Base-by-base conservation (phyloP, 2,888 invertebrate genomes). In the Colletes collaris region DNA sequence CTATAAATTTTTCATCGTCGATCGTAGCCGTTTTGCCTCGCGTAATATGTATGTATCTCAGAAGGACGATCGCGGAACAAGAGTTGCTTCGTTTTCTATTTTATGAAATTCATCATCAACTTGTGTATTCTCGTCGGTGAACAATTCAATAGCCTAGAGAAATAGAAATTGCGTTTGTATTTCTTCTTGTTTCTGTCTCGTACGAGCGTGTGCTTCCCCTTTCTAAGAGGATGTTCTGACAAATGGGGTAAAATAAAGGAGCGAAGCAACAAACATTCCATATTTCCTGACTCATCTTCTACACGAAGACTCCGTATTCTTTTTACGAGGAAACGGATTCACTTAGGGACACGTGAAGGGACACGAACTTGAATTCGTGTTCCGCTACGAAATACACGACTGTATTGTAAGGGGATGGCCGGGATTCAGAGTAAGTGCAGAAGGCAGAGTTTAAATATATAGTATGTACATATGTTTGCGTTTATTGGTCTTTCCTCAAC, bases 351-450 rank as follows among this genome's bases (percentile, higher is more conserved):
- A 66, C 46, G 44, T 58, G 27, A 5, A 13, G 49, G 46, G 13
- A 16, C 16, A 66, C 46, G 44, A 35, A 58, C 35, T 65, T 65
- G 58, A 72, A 65, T 59, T 27, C 53, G 55, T 4, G 63, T 60
- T 37, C 27, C 27, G 27, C 27, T 62, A 44, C 11, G 60, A 27
- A 27, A 27, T 27, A 70, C 62, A 53, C 40, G 40, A 40, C 40
- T 40, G 40, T 40, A 40, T 16, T 16, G 16, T 16, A 16, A 16
- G 16, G 16, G 16, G 16, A 16, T 16, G 16, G 16, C 16, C 16
- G 16, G 16, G 16, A 16, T 16, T 16, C 16, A 16, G 16, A 0
- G 16, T 16, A 16, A 16, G 16, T 16, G 16, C 16, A 16, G 16
- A 16, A 16, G 16, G 16, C 16, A 16, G 16, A 16, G 16, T 16